Conservation (phyloP, 2,113 vertebrate genomes). For the Aphelocoma coerulescens region DNA sequence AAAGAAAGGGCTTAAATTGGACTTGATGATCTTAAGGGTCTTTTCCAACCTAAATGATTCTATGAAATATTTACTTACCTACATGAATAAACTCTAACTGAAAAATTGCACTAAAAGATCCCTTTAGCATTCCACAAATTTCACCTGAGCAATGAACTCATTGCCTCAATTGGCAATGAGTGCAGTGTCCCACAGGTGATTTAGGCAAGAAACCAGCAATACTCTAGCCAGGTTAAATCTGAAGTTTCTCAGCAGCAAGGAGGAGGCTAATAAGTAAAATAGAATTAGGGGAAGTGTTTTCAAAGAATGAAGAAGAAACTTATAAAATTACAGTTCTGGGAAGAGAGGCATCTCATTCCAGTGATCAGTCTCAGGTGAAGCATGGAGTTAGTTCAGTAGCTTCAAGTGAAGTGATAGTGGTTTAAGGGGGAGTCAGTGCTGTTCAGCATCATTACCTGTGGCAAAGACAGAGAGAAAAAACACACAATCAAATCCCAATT, state of each 20-base stretch:
- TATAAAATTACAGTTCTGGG: not conserved
- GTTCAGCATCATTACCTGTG: not conserved
- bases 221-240: not conserved
- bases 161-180: not conserved
- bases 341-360: not conserved
- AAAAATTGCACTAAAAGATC: not conserved
- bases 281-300: not conserved
- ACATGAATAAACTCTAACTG: not conserved
- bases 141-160: not conserved
- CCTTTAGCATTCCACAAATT: not conserved
- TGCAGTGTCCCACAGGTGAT: not conserved
- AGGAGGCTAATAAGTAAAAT: not conserved
- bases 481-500: not conserved
- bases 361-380: not conserved
- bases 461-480: not conserved
- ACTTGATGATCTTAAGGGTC: not conserved
- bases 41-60: not conserved
- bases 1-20: not conserved
- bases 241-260: not conserved
- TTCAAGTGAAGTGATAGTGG: not conserved
- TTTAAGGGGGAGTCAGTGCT: not conserved
- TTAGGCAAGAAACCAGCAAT: not conserved
- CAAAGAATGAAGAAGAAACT: not conserved
- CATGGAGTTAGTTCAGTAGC: not conserved
- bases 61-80: not conserved